A percentile compares a stretch with the other conserved stretches of the same genome.
Conservation (phyloP, 35 echinoderm and acorn worm species). For the Anneissia japonica region DNA sequence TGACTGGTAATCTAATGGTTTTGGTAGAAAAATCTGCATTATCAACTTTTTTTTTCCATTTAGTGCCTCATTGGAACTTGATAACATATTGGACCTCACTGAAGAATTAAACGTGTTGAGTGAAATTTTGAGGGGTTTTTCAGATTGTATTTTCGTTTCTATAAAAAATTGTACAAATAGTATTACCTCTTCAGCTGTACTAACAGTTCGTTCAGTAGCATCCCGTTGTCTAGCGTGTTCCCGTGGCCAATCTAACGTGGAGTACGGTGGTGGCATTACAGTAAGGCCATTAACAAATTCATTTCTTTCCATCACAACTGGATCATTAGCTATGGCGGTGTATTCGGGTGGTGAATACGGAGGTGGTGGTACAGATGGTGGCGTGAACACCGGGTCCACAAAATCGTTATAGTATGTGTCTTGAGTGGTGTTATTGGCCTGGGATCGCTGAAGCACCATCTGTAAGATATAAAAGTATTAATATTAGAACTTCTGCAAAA, state of each 20-base stretch:
- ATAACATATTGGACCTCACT: no score
- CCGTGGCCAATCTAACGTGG: constrained; percentile 39
- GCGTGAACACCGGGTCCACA: constrained; percentile 63
- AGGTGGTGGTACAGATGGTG: constrained; percentile 60
- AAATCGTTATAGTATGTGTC: constrained; percentile 64
- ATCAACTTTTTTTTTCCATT: no score
- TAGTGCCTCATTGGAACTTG: no score
- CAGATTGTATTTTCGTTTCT: no score
- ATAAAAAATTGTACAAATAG: no score
- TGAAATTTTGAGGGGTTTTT: no score
- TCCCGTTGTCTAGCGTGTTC: constrained; percentile 10
- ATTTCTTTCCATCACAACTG: constrained; percentile 44
- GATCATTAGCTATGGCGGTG: constrained; percentile 60
- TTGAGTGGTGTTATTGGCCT: constrained; percentile 39
- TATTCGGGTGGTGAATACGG: constrained; percentile 80
- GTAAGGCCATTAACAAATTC: constrained; percentile 57
- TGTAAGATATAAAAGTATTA: constrained; percentile 31
- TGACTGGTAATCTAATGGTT: no score
- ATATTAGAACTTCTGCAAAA: no score
- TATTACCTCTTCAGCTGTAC: neutral
- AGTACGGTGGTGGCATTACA: constrained; percentile 74
- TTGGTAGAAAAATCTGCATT: no score
- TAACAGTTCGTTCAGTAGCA: neutral
- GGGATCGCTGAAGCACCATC: constrained; percentile 58
- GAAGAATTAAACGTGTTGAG: no score